Evolutionary conservation across 2,888 invertebrate species (phyloP), one percentile per base, ranked within the genome.

Genomic region (Priocnemis perturbator): DNA sequence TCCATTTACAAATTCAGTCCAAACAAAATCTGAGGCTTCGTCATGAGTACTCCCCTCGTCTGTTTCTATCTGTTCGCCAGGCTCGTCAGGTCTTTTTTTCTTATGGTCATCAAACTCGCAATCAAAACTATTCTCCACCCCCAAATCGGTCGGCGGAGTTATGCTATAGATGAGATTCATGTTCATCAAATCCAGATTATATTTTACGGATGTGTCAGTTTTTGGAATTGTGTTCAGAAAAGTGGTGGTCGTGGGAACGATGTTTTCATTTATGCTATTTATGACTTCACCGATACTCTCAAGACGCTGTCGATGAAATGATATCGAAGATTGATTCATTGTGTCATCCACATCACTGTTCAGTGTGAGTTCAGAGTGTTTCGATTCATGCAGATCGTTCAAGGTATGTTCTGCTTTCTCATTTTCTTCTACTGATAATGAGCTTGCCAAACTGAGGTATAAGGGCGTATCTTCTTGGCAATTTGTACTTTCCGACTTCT

Each of bases 81-180:
- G 5, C 5, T 50, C n/a, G 14, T 50, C 19, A 19, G n/a, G 5
- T 17, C n/a, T 19, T 4, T 50, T 19, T 4, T n/a, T 14, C 17
- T 11, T 2, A 50, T 2, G 9, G 15, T 62, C 23, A 11, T 48
- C 55, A 30, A 62, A 66, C 0, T 71, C 60, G 56, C 61, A 53
- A 11, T 37, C 37, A 9, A 9, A 37, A 37, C 37, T 9, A 1
- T 37, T 37, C 11, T 37, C 37, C 7, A 11, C 11, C 37, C 7
- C 37, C 37, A 66, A 15, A 17, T 75, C 77, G 0, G 70, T 67
- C 7, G 74, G 71, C 1, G 87, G 86, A 0, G 87, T 85, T 3
- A 89, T 65, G 26, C 88, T 88, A 56, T 89, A 88, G 30, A 88
- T 79, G 2, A 79, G 67, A 30, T 69, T 83, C 84, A 88, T 85